Percentiles rank a stretch among this genome's conserved stretches.
Evolutionary conservation across 1,140 invertebrate species (phyloP).

Genomic region (Anthonomus grandis): DNA sequence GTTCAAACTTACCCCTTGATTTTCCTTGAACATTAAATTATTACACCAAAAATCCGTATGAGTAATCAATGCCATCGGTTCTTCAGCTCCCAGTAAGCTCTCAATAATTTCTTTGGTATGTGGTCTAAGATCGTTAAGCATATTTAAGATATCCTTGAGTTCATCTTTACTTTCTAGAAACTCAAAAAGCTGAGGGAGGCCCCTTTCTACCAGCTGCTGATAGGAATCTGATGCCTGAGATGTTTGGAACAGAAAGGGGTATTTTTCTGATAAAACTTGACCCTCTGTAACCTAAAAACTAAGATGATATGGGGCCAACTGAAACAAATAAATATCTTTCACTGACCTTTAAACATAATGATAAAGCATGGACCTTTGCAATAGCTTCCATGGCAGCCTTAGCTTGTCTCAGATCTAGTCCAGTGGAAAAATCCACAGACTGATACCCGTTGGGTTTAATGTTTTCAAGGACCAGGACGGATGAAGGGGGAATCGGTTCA

Average conservation of each 20-base stretch:
- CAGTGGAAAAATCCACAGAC: slow-evolving; percentile 62
- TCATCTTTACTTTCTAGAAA: slow-evolving; percentile 66
- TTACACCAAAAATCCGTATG: slow-evolving; percentile 84
- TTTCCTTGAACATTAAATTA: slow-evolving; percentile 67
- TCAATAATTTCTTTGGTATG: slow-evolving; percentile 62
- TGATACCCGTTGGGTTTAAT: slow-evolving; percentile 54
- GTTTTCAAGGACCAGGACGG: slow-evolving; percentile 64
- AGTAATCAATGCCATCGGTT: slow-evolving; percentile 67
- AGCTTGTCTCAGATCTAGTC: slow-evolving; percentile 63
- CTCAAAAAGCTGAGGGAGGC: slow-evolving; percentile 66
- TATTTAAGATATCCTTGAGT: slow-evolving; percentile 53
- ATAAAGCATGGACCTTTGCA: slow-evolving; percentile 67
- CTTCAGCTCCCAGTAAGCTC: slow-evolving; percentile 60
- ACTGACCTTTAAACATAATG: slow-evolving; percentile 58
- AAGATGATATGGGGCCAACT: background rate
- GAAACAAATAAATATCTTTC: background rate
- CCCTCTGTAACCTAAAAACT: slow-evolving; percentile 53
- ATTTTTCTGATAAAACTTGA: slow-evolving; percentile 60
- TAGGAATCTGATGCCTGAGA: slow-evolving; percentile 72
- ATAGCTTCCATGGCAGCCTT: slow-evolving; percentile 65
- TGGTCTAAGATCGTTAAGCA: slow-evolving; percentile 55
- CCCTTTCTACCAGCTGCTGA: slow-evolving; percentile 69
- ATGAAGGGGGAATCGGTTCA: slow-evolving; percentile 56
- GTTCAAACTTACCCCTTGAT: slow-evolving; percentile 24
- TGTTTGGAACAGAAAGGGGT: slow-evolving; percentile 72